Percentiles rank a stretch among this genome's conserved stretches.
Conservation (phyloP, 2,113 vertebrate species). For the Oreotrochilus melanogaster region DNA sequence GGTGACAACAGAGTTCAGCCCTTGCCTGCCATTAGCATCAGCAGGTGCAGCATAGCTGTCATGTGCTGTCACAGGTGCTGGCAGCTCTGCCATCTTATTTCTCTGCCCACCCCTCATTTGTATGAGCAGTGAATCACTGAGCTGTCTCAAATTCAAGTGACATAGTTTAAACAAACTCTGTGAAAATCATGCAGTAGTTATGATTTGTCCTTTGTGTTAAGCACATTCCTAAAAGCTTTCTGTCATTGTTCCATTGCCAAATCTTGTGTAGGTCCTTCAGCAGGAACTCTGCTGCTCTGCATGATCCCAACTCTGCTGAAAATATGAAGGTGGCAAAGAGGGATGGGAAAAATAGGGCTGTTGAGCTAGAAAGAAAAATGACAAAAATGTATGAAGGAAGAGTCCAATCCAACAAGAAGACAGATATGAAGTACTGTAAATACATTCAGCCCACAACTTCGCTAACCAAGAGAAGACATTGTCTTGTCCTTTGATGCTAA, state of each 20-base stretch:
- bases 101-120: background rate
- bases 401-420: background rate
- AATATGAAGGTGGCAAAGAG: background rate
- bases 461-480: background rate
- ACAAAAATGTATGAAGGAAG: background rate
- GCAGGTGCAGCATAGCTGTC: background rate
- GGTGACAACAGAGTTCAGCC: background rate
- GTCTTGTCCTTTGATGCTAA: background rate
- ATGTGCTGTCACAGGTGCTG: background rate
- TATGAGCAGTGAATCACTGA: background rate
- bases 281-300: background rate
- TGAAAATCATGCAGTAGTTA: background rate
- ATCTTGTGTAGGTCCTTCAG: background rate
- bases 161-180: background rate
- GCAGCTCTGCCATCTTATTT: background rate
- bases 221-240: background rate
- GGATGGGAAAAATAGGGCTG: background rate
- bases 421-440: background rate
- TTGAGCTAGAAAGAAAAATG: background rate
- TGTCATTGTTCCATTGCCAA: background rate
- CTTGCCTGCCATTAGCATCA: background rate
- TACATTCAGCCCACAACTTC: background rate
- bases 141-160: background rate
- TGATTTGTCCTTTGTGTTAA: background rate
- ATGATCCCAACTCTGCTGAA: background rate